Conservation (phyloP, 1,140 invertebrate species). For the Saccostrea cuccullata region DNA sequence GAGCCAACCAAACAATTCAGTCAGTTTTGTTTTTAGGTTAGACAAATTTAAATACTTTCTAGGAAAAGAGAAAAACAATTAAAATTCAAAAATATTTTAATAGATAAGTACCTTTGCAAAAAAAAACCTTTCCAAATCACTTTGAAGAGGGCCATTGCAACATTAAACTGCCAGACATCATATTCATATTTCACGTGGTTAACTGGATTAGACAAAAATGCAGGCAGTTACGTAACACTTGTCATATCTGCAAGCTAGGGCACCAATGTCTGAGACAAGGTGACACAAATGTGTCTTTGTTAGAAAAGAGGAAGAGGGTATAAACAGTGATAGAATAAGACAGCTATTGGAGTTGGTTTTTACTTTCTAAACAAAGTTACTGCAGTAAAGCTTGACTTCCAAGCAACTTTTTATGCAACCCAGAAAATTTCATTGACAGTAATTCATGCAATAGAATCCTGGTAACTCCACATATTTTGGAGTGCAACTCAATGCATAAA, state of each 20-base stretch:
- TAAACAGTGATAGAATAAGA: neutral
- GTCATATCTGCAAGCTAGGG: neutral
- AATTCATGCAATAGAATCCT: neutral
- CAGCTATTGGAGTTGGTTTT: neutral
- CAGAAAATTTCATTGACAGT: neutral
- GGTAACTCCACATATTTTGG: neutral
- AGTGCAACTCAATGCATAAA: neutral
- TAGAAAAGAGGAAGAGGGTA: neutral
- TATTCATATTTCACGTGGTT: neutral
- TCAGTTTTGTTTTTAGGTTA: too few relatives aligned
- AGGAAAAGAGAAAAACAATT: too few relatives aligned
- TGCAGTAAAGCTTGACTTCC: neutral
- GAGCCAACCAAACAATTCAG: too few relatives aligned
- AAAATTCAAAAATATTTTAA: too few relatives aligned
- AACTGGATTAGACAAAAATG: neutral
- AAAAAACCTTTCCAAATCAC: too few relatives aligned
- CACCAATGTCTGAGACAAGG: neutral
- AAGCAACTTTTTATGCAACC: neutral
- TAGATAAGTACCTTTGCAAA: too few relatives aligned
- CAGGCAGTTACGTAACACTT: neutral
- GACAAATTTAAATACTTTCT: too few relatives aligned
- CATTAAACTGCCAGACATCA: neutral
- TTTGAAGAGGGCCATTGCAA: neutral
- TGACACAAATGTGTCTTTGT: neutral
- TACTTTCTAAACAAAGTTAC: neutral